phyloP scores from a whole-genome alignment of 2,113 vertebrate species.

The Machaerirhynchus nigripectus region DNA sequence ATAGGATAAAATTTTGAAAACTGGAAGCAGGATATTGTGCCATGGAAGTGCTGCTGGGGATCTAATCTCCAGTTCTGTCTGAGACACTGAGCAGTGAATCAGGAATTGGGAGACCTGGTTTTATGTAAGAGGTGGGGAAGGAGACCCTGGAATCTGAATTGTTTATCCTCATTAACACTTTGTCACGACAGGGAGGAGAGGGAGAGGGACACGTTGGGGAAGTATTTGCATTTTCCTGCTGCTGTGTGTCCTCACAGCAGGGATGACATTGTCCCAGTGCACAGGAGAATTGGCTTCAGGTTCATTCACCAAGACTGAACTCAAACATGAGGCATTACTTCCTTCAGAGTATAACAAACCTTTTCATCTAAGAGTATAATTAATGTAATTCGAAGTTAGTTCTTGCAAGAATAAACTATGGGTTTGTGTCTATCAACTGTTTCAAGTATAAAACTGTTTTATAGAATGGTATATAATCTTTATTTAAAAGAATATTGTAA shows the following conservation, averaged over 20 bases:
- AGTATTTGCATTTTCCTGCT: background rate
- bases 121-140: background rate
- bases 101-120: background rate
- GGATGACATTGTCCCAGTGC: rapidly evolving
- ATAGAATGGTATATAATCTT: background rate
- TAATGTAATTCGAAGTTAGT: background rate
- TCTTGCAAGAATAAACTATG: background rate
- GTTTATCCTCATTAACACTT: background rate
- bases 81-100: background rate
- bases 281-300: too few species aligned
- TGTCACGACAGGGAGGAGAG: too few species aligned
- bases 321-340: background rate
- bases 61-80: background rate
- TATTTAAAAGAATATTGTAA: slow-evolving; percentile 9
- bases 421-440: background rate
- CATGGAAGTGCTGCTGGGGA: background rate
- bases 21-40: background rate
- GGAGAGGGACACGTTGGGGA: too few species aligned
- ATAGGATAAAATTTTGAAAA: background rate
- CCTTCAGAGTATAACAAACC: background rate
- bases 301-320: background rate
- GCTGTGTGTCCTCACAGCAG: background rate
- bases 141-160: background rate
- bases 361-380: background rate
- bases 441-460: background rate